Evolutionary conservation across 2,888 invertebrate genomes (phyloP).

Genomic region (Agriotes lineatus): DNA sequence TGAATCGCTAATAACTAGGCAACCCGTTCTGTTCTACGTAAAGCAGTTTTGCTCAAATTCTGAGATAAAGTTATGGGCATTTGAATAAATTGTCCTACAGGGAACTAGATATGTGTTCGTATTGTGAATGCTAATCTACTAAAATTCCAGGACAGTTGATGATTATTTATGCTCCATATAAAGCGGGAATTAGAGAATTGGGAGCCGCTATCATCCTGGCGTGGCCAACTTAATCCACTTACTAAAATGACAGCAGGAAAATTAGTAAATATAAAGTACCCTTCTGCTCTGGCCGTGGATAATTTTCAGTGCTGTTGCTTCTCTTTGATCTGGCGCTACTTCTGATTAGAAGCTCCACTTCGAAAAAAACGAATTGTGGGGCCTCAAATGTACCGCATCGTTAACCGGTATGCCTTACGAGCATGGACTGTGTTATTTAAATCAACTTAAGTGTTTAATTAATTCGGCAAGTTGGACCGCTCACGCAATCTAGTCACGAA

Average conservation of each 20-base stretch:
- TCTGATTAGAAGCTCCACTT: neutral
- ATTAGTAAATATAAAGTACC: slow-evolving; percentile 37
- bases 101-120: slow-evolving; percentile 15
- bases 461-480: neutral
- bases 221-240: slow-evolving; percentile 41
- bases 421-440: slow-evolving; percentile 1
- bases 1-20: neutral
- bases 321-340: slow-evolving; percentile 2
- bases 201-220: slow-evolving; percentile 38
- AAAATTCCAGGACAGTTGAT: slow-evolving; percentile 38
- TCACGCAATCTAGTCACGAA: neutral
- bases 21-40: neutral
- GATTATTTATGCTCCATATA: slow-evolving; percentile 41
- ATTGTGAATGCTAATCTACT: slow-evolving; percentile 32
- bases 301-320: slow-evolving; percentile 7
- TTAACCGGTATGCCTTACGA: neutral
- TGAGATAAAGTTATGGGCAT: neutral
- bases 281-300: slow-evolving; percentile 11
- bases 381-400: neutral
- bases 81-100: slow-evolving; percentile 20
- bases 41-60: neutral
- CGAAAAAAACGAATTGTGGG: neutral
- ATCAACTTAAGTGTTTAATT: slow-evolving; percentile 4
- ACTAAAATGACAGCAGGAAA: slow-evolving; percentile 37
- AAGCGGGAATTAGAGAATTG: slow-evolving; percentile 41